A percentile compares a stretch with the other conserved stretches of the same genome.
phyloP scores from a whole-genome alignment of 2,113 vertebrate species.

The Probosciger aterrimus region DNA sequence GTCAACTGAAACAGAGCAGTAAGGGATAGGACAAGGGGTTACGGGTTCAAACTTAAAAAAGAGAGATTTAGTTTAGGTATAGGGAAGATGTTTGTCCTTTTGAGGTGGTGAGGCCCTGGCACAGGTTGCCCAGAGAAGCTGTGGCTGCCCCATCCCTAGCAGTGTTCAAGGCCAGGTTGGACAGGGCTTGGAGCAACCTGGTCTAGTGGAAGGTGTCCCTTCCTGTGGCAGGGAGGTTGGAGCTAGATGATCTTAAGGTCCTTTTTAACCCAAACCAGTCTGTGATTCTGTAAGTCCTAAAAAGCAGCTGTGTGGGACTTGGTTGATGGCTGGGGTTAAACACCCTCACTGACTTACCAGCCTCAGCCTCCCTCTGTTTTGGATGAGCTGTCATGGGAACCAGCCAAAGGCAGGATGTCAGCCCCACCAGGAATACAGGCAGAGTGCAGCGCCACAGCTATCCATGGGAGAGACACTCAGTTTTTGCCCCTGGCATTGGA shows the following conservation, averaged over 20 bases:
- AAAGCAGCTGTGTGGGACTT: not conserved
- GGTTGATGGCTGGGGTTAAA: not conserved
- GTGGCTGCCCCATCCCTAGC: not conserved
- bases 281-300: not conserved
- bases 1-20: not conserved
- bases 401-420: not conserved
- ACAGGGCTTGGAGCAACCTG: not conserved
- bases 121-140: not conserved
- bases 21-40: not conserved
- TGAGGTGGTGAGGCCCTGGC: not conserved
- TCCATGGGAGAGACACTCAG: no score
- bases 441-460: not conserved
- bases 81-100: not conserved
- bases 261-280: not conserved
- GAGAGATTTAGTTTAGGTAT: not conserved
- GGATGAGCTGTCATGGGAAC: not conserved
- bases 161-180: not conserved
- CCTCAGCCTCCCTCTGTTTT: not conserved
- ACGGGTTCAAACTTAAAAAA: not conserved
- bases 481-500: no score
- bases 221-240: not conserved
- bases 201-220: not conserved
- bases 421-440: no score
- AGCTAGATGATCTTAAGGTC: not conserved
- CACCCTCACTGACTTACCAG: no score